These are phyloP conservation scores for Montipora capricornis DNA, from an alignment of 64 coral and sea anemone genomes.

Conservation along the genomic window DNA sequence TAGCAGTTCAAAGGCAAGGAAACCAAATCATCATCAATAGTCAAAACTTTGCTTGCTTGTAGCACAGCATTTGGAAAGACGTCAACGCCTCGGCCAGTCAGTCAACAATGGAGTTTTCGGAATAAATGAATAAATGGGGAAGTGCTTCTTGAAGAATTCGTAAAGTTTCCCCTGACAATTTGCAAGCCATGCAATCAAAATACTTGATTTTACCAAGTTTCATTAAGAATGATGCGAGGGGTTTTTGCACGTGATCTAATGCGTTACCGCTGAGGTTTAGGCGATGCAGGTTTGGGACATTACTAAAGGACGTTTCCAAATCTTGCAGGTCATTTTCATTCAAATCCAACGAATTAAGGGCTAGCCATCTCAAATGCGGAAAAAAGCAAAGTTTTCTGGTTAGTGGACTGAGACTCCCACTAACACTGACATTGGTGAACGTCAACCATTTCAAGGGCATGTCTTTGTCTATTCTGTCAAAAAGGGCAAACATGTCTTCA, in stretches of 20 bases:
- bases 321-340: not conserved
- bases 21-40: too few species aligned
- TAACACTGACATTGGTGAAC: not conserved
- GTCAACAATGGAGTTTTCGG: too few species aligned
- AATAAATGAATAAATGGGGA: too few species aligned
- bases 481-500: not conserved
- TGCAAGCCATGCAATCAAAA: too few species aligned
- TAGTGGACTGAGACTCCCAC: not conserved
- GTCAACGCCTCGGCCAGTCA: too few species aligned
- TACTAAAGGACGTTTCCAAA: not conserved
- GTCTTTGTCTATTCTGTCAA: not conserved
- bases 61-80: too few species aligned
- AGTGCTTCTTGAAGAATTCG: too few species aligned
- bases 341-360: not conserved
- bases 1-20: too few species aligned
- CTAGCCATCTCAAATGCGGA: not conserved
- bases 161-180: too few species aligned
- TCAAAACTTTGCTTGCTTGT: too few species aligned
- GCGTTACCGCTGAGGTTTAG: not conserved
- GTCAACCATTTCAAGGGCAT: not conserved
- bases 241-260: not conserved
- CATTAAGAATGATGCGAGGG: too few species aligned
- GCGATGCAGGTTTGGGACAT: not conserved
- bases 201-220: too few species aligned
- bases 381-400: not conserved